Evolutionary conservation across 2,888 invertebrate species (phyloP).

Genomic region (Nasonovia ribisnigri): DNA sequence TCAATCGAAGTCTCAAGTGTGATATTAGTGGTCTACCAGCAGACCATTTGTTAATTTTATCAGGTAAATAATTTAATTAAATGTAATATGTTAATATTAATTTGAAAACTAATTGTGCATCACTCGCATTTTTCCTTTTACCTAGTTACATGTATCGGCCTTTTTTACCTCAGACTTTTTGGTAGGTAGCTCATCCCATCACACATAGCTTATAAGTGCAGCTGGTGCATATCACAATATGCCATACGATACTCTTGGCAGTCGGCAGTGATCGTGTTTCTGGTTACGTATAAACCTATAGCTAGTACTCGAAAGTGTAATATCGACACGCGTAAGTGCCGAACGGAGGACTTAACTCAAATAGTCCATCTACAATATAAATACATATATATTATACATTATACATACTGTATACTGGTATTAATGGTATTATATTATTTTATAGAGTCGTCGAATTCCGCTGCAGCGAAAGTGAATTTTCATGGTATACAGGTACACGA

Average conservation of each 20-base stretch:
- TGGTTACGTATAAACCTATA: not conserved
- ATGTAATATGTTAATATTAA: no score
- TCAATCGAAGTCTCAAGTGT: no score
- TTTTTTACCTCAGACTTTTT: no score
- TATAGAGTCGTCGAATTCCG: not conserved
- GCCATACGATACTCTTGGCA: not conserved
- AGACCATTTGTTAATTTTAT: no score
- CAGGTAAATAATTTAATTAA: no score
- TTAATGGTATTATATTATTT: not conserved
- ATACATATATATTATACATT: not conserved
- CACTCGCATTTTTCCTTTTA: no score
- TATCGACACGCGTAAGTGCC: not conserved
- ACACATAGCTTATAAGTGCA: not conserved
- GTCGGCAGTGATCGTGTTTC: not conserved
- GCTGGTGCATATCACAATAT: not conserved
- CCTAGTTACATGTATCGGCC: no score
- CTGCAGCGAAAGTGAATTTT: not conserved
- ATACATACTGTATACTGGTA: not conserved
- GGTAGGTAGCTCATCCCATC: not conserved
- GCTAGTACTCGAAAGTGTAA: not conserved
- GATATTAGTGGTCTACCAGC: no score
- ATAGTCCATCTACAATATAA: no score
- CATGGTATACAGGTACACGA: not conserved
- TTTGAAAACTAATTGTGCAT: no score
- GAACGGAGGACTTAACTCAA: not conserved